Base-by-base conservation (phyloP, 2,797 vertebrate genomes). In the Linurgus olivaceus region DNA sequence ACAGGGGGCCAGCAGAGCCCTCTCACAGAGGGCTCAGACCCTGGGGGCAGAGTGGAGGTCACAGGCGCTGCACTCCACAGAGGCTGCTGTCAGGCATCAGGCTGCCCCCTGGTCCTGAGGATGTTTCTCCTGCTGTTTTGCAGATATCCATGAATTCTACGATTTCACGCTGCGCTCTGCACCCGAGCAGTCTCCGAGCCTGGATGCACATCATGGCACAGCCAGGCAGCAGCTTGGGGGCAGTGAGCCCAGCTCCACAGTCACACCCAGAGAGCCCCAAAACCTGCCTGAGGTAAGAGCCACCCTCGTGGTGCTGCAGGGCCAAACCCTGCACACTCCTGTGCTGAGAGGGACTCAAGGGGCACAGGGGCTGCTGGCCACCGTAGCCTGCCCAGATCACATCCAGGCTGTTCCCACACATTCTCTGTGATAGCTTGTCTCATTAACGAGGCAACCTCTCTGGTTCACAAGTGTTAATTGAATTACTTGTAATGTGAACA, bases 111-210 rank as follows among this genome's bases (percentile, higher is more conserved):
- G 0, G 11, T 76, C 23, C 91, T 76, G 81, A 65, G 65, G 54
- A 17, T 29, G 26, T 88, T 85, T 78, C 58, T 77, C 3, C 0
- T 15, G 13, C 79, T 94, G 47, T 95, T 95, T 95, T 95, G 79
- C 94, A 97, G 96, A 97, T 80, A 97, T 97, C 66, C 95, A 96
- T 14, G 94, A 97, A 40, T 97, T 95, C 87, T 97, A 97, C 0
- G 87, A 95, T 25, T 85, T 97, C 81, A 96, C 82, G 0, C 66
- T 97, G 79, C 94, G 93, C 62, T 94, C 92, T 1, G 58, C 93
- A 3, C 87, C 91, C 15, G 76, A 38, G 59, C 93, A 81, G 4
- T 76, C 86, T 40, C 65, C 33, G 0, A 66, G 65, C 66, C 70
- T 13, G 0, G 92, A 68, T 2, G 2, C 73, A 5, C 13, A 0